Conservation (phyloP, 2,797 vertebrate species). For the Esox lucius region DNA sequence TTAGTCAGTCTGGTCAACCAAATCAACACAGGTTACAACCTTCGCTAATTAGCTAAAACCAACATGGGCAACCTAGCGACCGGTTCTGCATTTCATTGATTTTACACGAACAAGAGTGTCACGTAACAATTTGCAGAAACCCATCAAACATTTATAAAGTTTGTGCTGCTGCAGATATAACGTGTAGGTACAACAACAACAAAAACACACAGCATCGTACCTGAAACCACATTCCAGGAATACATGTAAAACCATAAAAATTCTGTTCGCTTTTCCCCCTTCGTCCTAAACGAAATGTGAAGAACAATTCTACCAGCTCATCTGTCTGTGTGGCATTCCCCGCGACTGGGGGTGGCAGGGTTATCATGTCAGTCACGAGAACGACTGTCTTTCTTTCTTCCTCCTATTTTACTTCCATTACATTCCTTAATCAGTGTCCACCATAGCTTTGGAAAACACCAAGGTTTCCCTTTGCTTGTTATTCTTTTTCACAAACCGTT, state of each 20-base stretch:
- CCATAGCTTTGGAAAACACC: conserved; percentile 8
- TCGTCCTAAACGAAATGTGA: background rate
- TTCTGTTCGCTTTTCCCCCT: background rate
- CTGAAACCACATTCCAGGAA: background rate
- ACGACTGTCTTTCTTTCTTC: conserved; percentile 15
- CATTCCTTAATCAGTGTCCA: background rate
- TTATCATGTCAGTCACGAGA: conserved; percentile 23
- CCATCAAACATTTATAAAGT: conserved; percentile 1
- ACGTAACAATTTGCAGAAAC: background rate
- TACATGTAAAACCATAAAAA: background rate
- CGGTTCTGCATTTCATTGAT: background rate
- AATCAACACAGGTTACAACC: conserved; percentile 1
- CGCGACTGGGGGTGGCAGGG: background rate
- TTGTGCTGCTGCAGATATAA: background rate
- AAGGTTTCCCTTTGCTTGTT: conserved; percentile 1
- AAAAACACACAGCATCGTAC: background rate
- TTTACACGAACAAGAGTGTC: background rate
- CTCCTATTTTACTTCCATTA: conserved; percentile 5
- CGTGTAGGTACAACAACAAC: background rate
- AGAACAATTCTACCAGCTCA: background rate
- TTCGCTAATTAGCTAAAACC: background rate
- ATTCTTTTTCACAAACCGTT: background rate
- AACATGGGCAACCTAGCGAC: background rate
- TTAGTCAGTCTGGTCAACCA: background rate
- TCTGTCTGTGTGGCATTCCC: background rate